Evolutionary conservation across 2,113 vertebrate species (phyloP).

Genomic region (pig (Sus scrofa)): DNA sequence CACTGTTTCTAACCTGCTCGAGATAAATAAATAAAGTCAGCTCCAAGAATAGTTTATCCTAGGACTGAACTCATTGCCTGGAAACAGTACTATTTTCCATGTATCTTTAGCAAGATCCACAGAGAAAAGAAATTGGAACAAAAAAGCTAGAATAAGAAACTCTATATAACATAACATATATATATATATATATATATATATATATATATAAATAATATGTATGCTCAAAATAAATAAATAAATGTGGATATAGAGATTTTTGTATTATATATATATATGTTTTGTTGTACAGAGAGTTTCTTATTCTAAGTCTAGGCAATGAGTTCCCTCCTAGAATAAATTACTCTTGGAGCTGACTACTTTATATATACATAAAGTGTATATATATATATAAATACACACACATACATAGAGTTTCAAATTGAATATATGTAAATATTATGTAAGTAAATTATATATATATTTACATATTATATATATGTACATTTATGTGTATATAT

Average conservation of each 20-base stretch:
- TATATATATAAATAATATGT: neutral
- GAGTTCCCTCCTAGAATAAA: neutral
- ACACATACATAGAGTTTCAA: neutral
- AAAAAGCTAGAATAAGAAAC: neutral
- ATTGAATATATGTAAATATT: neutral
- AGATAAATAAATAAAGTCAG: neutral
- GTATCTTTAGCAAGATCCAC: neutral
- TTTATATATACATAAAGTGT: neutral
- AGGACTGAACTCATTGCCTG: neutral
- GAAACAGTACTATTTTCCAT: neutral
- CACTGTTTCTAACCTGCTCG: conserved; percentile 1
- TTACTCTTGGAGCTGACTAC: neutral
- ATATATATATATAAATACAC: neutral
- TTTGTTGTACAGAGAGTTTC: neutral
- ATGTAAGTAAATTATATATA: neutral
- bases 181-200: neutral
- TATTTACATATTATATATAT: neutral
- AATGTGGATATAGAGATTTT: neutral
- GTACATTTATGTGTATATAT: neutral
- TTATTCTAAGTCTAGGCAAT: neutral
- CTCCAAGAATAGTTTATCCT: neutral
- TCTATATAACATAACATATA: neutral
- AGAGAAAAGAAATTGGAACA: neutral
- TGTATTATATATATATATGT: neutral
- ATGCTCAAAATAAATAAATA: neutral